Base-by-base conservation (phyloP, 2,797 vertebrate species). In the Oryzias dopingdopingensis region DNA sequence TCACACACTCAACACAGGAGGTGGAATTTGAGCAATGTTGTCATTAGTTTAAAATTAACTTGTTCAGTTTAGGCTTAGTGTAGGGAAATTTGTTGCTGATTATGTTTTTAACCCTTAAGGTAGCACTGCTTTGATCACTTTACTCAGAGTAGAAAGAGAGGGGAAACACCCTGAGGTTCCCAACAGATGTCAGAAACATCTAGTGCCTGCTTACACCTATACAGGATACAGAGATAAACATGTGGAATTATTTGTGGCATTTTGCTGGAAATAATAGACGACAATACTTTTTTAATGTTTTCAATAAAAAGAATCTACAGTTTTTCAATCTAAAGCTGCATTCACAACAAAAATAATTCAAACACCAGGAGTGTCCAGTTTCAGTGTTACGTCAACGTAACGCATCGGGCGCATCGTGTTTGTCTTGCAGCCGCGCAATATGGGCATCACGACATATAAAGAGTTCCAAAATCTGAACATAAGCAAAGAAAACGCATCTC, bases 51-150 rank as follows among this genome's bases (percentile, higher is more conserved):
- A 62, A 62, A 59, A 72, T 59, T 57, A 44, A 64, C 70, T 63
- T 46, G 76, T 65, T 60, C 40, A 50, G 62, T 64, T 65, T 55
- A 18, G 61, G 48, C 59, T 71, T 59, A 72, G 76, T 50, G 49
- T 65, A 71, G 62, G 52, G 52, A 84, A 78, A 86, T 82, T 69
- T 82, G 81, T 80, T 77, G 61, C 49, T 63, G 56, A 23, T 79
- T 76, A 76, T 74, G 67, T 69, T 58, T 74, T 79, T 69, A 73
- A 70, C 67, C 72, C 57, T 74, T 62, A 42, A 67, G 64, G 59
- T 18, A 37, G 24, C 48, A 1, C 2, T 2, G 42, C 68, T 83
- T 83, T 76, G 74, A 85, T 85, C 74, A 59, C 67, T 74, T 55
- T 51, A 22, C 41, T 57, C 51, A 17, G 49, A 67, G 59, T 45